Evolutionary conservation across 2,113 vertebrate species (phyloP), one percentile per base, ranked within the genome.

Genomic region (Dendropsophus ebraccatus): DNA sequence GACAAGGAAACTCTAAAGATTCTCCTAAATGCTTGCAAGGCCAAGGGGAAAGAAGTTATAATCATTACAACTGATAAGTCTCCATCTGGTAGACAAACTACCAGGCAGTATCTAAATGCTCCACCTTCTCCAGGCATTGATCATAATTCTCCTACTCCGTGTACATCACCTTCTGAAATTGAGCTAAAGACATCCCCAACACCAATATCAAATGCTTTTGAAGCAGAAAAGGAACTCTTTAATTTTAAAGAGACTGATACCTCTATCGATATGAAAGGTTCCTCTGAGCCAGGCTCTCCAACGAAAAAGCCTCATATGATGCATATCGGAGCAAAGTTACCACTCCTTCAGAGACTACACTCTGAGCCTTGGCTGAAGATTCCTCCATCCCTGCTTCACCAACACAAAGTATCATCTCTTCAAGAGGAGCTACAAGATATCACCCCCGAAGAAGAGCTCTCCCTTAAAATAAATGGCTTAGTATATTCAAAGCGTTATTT

Each of bases 1-100:
- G 96, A 97, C 80, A 95, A 90, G 69, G 95, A 96, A 7, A 94
- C 94, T 1, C 90, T 99, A 5, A 89, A 92, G 62, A 88, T 97
- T 75, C 94, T 99, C 1, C 92, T 98, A 9, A 94, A 94, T 32
- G 94, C 96, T 72, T 99, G 96, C 90, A 96, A 93, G 88, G 96
- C 92, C 0, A 96, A 88, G 28, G 97, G 97, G 0, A 98, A 98
- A 80, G 97, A 99, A 70, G 97, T 98, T 12, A 98, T 99, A 85
- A 98, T 99, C 85, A 97, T 99, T 88, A 97, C 95, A 0, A 96
- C 91, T 0, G 94, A 95, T 60, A 97, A 92, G 87, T 95, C 95
- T 0, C 90, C 91, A 0, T 94, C 94, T 0, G 96, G 96, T n/a
- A 93, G 91, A 85, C 95, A 96, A 81, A 95, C 92, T 28, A 96